Base-by-base conservation (phyloP, 2,888 invertebrate genomes). In the Steinernema hermaphroditum region DNA sequence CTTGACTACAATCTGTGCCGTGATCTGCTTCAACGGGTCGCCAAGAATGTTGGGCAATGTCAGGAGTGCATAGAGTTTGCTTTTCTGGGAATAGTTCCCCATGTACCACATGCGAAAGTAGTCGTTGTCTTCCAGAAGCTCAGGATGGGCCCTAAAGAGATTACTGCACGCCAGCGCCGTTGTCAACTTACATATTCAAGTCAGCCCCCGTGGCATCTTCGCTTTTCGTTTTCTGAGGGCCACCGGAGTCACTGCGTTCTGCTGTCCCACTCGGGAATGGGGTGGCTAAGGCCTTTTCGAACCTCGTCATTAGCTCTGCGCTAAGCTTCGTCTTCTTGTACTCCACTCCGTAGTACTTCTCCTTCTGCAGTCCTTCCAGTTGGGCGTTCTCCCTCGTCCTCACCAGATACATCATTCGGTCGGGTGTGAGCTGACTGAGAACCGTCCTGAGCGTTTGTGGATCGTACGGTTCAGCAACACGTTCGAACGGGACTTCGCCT, bases 71-170 rank as follows among this genome's bases (percentile, higher is more conserved):
- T n/a, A n/a, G n/a, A n/a, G n/a, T n/a, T n/a, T n/a, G n/a, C n/a
- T 79, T 92, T 81, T 81, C 0, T 97, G 97, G 75, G 95, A 93
- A 82, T 92, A 92, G 88, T 98, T 97, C 86, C 94, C 93, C 84
- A 94, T 94, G 88, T 92, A 95, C 96, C 97, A 98, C 0, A 94
- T 89, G 72, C 95, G 89, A 82, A 92, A 90, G 68, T 93, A 89
- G 0, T 92, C 91, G 0, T 92, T 92, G 83, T 96, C 94, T 89
- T 91, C 91, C 12, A 85, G 70, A 16, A 85, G 50, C 43, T 68
- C 34, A 16, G 84, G 84, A 14, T 14, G 41, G 41, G 9, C 41
- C 41, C 8, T 41, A 41, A 9, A 9, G 14, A 9, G 9, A 14
- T 77, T 74, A 0, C 84, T 88, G 81, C 1, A 87, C 72, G 37